Evolutionary conservation across 2,113 vertebrate genomes (phyloP).

Genomic region (Orcinus orca): DNA sequence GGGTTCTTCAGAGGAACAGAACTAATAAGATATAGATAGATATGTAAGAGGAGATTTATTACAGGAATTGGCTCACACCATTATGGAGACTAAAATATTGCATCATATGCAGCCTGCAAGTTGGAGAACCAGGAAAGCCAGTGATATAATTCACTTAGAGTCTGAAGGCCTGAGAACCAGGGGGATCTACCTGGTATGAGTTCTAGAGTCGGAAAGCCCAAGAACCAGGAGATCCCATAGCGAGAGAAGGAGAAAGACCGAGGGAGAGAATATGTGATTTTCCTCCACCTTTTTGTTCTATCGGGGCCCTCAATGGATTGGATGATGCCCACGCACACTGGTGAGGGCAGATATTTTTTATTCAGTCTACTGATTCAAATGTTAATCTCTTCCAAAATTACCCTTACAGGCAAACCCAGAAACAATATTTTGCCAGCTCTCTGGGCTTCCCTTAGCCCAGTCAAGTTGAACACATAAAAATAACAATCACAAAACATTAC

Average conservation of each 20-base stretch:
- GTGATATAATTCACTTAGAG: neutral
- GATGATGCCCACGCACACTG: neutral
- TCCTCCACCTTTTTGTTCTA: neutral
- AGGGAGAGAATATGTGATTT: neutral
- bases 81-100: neutral
- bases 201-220: neutral
- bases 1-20: neutral
- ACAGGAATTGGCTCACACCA: neutral
- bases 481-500: neutral
- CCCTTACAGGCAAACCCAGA: neutral
- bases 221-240: neutral
- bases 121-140: neutral
- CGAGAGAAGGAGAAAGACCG: neutral
- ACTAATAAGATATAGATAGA: neutral
- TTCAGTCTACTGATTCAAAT: neutral
- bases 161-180: neutral
- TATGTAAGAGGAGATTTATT: neutral
- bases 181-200: neutral
- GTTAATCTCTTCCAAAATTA: neutral
- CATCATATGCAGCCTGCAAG: neutral
- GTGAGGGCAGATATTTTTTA: neutral
- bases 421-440: neutral
- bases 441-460: neutral
- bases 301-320: neutral
- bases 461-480: neutral